These are phyloP conservation scores for Cydia splendana DNA, from an alignment of 1,140 invertebrate species.

Conservation along the genomic window DNA sequence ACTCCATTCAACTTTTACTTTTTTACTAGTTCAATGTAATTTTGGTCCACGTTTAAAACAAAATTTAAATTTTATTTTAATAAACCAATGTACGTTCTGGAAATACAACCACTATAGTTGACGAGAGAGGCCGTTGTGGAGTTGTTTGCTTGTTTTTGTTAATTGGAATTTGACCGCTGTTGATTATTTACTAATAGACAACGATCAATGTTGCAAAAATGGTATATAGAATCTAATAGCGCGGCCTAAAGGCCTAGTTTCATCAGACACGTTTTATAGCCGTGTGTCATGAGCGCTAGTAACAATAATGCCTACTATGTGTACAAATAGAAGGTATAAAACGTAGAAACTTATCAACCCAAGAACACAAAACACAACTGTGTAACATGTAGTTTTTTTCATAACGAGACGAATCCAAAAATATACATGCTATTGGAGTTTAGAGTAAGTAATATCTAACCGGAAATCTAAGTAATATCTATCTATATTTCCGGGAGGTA, in stretches of 20 bases:
- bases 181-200: slow-evolving; percentile 22
- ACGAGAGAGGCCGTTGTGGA: neutral
- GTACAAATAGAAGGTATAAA: neutral
- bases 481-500: too few species aligned
- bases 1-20: neutral
- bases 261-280: neutral
- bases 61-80: too few species aligned
- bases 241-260: neutral
- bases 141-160: slow-evolving; percentile 34
- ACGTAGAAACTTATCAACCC: too few species aligned
- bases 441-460: too few species aligned
- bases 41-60: neutral
- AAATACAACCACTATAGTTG: neutral
- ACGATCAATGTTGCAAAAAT: neutral
- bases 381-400: too few species aligned
- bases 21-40: neutral
- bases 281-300: slow-evolving; percentile 22
- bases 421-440: too few species aligned
- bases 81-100: neutral
- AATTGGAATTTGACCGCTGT: slow-evolving; percentile 31
- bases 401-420: too few species aligned
- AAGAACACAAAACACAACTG: too few species aligned
- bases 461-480: too few species aligned
- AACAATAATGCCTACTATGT: slow-evolving; percentile 3
- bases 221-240: neutral